phyloP scores from a whole-genome alignment of 2,797 vertebrate species.

The Labroides dimidiatus region DNA sequence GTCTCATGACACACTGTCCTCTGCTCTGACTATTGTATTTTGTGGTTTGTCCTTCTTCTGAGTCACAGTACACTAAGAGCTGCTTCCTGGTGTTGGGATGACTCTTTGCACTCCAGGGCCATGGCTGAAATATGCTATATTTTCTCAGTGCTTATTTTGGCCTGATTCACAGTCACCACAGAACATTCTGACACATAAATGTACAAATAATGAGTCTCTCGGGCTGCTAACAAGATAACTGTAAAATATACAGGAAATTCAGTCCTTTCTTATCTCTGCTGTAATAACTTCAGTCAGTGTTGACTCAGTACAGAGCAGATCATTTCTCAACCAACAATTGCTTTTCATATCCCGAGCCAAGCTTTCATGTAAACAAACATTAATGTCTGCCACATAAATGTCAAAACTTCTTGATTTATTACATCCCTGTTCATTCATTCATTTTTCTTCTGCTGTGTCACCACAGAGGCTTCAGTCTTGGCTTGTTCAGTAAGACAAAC shows the following conservation, averaged over 20 bases:
- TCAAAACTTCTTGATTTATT: no score
- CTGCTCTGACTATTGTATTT: slow-evolving; percentile 12
- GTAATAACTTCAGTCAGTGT: background rate
- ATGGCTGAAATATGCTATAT: slow-evolving; percentile 3
- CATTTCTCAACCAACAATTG: no score
- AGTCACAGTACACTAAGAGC: slow-evolving; percentile 4
- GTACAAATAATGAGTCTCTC: background rate
- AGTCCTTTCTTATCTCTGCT: background rate
- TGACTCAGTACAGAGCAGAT: no score
- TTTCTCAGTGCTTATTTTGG: background rate
- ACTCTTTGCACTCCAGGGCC: slow-evolving; percentile 20
- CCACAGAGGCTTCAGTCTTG: no score
- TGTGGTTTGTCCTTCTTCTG: slow-evolving; percentile 38
- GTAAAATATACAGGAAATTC: background rate
- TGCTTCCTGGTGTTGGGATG: slow-evolving; percentile 13
- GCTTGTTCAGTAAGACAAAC: no score
- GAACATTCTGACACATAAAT: background rate
- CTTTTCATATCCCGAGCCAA: no score
- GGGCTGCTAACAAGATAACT: background rate
- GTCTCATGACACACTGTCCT: slow-evolving; percentile 43
- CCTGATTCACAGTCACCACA: slow-evolving; percentile 13
- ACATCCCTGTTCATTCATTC: no score
- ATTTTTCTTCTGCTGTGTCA: no score
- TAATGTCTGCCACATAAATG: no score
- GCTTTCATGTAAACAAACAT: no score